A percentile compares a stretch with the other conserved stretches of the same genome.
These are phyloP conservation scores for Orthonychiurus folsomi DNA, from an alignment of 2,888 invertebrate species.

Conservation along the genomic window DNA sequence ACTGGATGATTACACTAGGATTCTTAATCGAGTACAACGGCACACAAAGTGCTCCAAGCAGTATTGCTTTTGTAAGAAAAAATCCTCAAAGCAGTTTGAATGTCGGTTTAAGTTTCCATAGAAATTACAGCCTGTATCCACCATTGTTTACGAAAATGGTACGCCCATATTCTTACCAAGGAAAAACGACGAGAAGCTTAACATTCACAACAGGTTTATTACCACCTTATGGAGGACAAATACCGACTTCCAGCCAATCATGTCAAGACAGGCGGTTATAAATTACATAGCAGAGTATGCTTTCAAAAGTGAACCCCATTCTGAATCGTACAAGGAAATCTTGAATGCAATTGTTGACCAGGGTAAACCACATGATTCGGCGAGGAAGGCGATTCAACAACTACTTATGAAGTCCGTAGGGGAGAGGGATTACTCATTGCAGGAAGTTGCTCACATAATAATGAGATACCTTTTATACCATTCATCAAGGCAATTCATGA, in stretches of 20 bases:
- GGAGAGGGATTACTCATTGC: background rate
- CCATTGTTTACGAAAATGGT: background rate
- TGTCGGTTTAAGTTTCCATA: slow-evolving; percentile 5
- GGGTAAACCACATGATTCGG: background rate
- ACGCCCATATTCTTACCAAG: background rate
- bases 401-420: background rate
- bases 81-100: background rate
- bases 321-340: background rate
- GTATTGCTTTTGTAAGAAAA: slow-evolving; percentile 2
- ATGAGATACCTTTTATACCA: slow-evolving; percentile 3
- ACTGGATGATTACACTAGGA: background rate
- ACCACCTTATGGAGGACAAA: background rate
- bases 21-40: background rate
- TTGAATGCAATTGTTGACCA: background rate
- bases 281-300: slow-evolving; percentile 8
- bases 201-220: background rate
- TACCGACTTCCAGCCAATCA: slow-evolving; percentile 2
- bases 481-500: background rate
- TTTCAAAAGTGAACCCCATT: background rate
- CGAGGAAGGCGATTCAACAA: background rate
- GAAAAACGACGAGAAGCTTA: background rate
- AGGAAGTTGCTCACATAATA: slow-evolving; percentile 3
- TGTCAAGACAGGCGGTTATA: background rate
- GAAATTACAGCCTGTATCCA: background rate
- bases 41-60: background rate